These are phyloP conservation scores for Andrena praecox DNA, from an alignment of 2,888 invertebrate species.

Conservation along the genomic window DNA sequence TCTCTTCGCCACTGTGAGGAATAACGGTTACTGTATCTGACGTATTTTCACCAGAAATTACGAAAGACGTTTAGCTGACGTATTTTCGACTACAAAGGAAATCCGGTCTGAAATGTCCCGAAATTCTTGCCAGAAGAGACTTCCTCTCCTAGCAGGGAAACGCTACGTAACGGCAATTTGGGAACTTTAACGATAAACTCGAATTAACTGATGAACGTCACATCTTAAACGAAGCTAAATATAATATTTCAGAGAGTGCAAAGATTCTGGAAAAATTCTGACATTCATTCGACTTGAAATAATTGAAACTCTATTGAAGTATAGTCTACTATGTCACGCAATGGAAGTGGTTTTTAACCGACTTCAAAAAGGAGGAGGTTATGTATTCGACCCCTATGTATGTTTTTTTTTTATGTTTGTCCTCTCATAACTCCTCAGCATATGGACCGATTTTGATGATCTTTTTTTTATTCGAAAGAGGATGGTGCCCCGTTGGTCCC, in stretches of 20 bases:
- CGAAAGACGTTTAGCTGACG: background rate
- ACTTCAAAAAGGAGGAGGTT: too few species aligned
- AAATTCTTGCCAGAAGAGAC: constrained; percentile 29
- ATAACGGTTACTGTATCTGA: constrained; percentile 23
- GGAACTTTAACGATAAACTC: constrained; percentile 8
- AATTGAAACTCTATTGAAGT: too few species aligned
- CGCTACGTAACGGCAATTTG: background rate
- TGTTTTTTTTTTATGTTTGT: too few species aligned
- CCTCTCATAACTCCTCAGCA: too few species aligned
- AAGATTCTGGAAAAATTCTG: background rate
- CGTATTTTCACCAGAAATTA: constrained; percentile 25
- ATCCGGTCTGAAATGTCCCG: constrained; percentile 27
- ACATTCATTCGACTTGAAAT: too few species aligned
- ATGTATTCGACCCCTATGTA: too few species aligned
- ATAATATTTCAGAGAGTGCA: background rate
- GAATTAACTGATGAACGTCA: background rate
- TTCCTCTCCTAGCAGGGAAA: background rate
- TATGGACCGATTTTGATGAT: too few species aligned
- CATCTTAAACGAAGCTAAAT: constrained; percentile 3
- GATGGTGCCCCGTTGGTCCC: too few species aligned
- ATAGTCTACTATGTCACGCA: too few species aligned
- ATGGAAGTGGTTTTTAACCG: background rate
- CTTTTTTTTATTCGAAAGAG: too few species aligned
- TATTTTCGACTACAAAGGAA: constrained; percentile 20
- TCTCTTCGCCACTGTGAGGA: background rate